Base-by-base conservation (phyloP, 37 sponge, comb jelly and placozoan species). In the Tethya wilhelma region DNA sequence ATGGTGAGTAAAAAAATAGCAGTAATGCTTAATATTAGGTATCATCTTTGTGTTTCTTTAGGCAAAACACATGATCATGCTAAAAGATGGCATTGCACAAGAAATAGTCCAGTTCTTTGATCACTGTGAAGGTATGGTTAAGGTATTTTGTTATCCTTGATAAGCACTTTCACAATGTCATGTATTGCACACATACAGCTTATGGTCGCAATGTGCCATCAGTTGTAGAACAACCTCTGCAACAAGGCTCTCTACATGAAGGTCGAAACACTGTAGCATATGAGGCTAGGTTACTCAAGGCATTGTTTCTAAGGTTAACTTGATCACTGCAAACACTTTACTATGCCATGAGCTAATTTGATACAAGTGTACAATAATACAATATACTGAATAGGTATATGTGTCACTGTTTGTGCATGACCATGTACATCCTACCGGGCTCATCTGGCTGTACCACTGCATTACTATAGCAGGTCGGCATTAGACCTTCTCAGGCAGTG, bases 41-140 rank as follows among this genome's bases (percentile, higher is more conserved):
- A 55, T 34, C 45, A 43, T 38, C 26, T 71, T 53, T 11, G 19
- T 67, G 9, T 53, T 0, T 68, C 4, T 38, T 4, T 62, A 95
- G 95, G 92, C 96, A 26, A 98, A 98, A 56, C 99, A 96, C 81
- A 98, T 98, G 99, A 70, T 98, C 8, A 79, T 98, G 78, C 84
- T 98, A 71, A 91, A 93, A 57, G 99, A 98, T 64, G 70, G 73
- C 26, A 87, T 90, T n/a, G 59, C 86, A 3, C 83, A 87, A 34
- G 99, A 98, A 23, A 83, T 93, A 49, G 44, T 98, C 2, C 90
- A 90, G 82, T 98, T 98, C 68, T 66, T 98, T 12, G 96, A 98
- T 26, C 89, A 90, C 59, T 93, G 94, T 89, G 99, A 98, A 89
- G 86, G 96, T 95, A 37, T 55, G 71, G 17, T 22, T 53, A 25